These are phyloP conservation scores for Heliconius cydno DNA, from an alignment of 2,888 invertebrate genomes.

Conservation along the genomic window DNA sequence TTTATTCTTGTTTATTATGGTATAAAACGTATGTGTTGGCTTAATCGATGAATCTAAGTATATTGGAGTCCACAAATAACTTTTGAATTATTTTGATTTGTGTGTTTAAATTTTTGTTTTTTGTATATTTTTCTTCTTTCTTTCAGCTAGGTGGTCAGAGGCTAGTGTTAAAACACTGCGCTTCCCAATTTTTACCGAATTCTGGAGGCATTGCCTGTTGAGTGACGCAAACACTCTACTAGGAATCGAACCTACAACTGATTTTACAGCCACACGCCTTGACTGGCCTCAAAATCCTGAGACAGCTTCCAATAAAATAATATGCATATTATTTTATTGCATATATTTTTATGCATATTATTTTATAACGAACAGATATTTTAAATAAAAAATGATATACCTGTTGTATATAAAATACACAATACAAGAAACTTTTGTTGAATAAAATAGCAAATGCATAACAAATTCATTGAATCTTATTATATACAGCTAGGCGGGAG, in stretches of 20 bases:
- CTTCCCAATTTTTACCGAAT: too few relatives aligned
- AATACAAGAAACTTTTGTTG: constrained; percentile 13
- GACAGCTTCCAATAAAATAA: neutral
- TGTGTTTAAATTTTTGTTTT: neutral
- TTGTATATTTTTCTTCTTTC: neutral
- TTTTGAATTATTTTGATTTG: neutral
- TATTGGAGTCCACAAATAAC: constrained; percentile 24
- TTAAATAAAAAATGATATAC: neutral
- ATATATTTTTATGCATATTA: too few relatives aligned
- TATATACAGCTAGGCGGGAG: constrained; percentile 45
- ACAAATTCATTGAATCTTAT: constrained; percentile 41
- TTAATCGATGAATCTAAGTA: constrained; percentile 30
- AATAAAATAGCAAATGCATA: constrained; percentile 40
- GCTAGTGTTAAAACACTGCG: too few relatives aligned
- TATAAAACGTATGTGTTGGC: constrained; percentile 53
- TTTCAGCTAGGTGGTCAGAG: too few relatives aligned
- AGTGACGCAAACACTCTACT: too few relatives aligned
- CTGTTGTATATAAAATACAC: neutral
- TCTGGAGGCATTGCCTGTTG: too few relatives aligned
- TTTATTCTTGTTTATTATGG: constrained; percentile 64
- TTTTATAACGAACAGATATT: too few relatives aligned
- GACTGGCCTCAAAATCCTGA: too few relatives aligned
- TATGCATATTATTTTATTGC: neutral
- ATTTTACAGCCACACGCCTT: too few relatives aligned
- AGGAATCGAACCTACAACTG: too few relatives aligned